These are phyloP conservation scores for Phasianus colchicus DNA, from an alignment of 2,113 vertebrate species.

Conservation along the genomic window DNA sequence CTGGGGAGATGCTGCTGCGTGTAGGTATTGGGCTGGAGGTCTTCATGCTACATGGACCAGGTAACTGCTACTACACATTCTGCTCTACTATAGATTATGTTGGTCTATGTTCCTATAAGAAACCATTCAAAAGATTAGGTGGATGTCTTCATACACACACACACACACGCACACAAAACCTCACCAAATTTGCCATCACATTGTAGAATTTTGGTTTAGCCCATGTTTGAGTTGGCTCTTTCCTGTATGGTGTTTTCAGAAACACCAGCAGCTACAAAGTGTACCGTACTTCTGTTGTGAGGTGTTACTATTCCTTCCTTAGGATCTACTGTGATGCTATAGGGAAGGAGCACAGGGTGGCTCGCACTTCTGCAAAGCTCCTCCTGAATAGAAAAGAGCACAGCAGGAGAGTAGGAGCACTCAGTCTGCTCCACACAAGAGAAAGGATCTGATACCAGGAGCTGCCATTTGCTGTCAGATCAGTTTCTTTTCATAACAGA, in stretches of 20 bases:
- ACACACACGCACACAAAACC: not conserved
- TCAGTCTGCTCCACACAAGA: not conserved
- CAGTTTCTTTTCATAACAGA: not conserved
- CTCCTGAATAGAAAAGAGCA: not conserved
- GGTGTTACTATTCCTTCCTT: not conserved
- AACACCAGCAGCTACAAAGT: not conserved
- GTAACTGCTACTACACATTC: not conserved
- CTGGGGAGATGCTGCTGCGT: not conserved
- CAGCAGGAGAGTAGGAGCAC: not conserved
- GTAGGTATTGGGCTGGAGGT: not conserved
- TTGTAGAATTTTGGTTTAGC: not conserved
- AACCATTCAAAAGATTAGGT: not conserved
- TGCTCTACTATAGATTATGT: not conserved
- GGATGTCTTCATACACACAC: not conserved
- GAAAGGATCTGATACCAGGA: not conserved
- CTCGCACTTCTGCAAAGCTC: not conserved
- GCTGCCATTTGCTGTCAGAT: not conserved
- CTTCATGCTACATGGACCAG: too few relatives aligned
- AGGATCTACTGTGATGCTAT: not conserved
- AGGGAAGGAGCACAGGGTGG: not conserved
- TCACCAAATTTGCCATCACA: not conserved
- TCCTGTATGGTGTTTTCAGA: not conserved
- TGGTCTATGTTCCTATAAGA: not conserved
- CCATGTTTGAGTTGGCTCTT: rapidly evolving
- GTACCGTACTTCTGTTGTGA: not conserved